Base-by-base conservation (phyloP, 2,113 vertebrate species). In the Forbesichthys papilliferus region DNA sequence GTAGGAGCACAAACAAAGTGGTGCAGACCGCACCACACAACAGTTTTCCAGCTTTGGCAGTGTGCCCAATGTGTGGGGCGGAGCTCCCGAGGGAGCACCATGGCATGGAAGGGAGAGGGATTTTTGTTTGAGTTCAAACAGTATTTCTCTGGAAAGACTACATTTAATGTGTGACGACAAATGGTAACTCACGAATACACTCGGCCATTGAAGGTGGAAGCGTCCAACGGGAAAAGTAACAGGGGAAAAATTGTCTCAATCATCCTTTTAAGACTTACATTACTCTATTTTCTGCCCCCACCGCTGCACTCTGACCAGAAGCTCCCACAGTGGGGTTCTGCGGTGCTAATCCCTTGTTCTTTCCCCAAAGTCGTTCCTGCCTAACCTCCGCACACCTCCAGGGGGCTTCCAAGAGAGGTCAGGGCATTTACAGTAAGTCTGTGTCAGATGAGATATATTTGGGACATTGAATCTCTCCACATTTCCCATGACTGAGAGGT, bases 381-480 rank as follows among this genome's bases (percentile, higher is more conserved):
- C 36, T 42, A 42, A 42, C 36, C 36, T 42, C 36, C 36, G 3
- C 4, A 42, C 36, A 42, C 5, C 34, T 58, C 48, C 59, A 61
- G 54, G 55, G 56, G 18, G 73, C 72, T 77, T 52, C 49, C 61
- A 9, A 71, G 60, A 59, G 12, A 42, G 74, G 51, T 73, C 66
- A 63, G 74, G 4, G 62, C 64, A 70, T 74, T 74, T 67, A 75
- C 75, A 75, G 47, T 75, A 71, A 69, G 68, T 78, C 61, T 80
- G 54, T 86, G 78, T 82, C 78, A 86, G 82, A 88, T 89, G 82
- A 89, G 77, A 89, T 83, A 74, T 85, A 82, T 77, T 86, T 78
- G 73, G 80, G 66, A 77, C 82, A 81, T 83, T 71, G 81, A 86
- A 72, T 86, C 73, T 86, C 69, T 53, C 27, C 69, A 77, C 76